A percentile compares a stretch with the other conserved stretches of the same genome.
These are phyloP conservation scores for Dromius quadrimaculatus DNA, from an alignment of 2,888 invertebrate genomes.

Conservation along the genomic window DNA sequence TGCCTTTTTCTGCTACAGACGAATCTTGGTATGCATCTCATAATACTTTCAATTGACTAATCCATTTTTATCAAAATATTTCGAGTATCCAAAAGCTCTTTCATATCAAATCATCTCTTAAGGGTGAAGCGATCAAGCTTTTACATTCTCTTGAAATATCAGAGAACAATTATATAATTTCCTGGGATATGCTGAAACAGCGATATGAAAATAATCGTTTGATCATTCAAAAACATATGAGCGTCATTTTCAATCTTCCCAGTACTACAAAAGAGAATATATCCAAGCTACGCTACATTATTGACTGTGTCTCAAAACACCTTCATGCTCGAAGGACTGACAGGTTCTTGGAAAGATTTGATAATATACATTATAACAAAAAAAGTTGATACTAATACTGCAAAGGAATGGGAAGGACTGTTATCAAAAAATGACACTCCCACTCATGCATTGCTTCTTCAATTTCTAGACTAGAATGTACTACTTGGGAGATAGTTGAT, in stretches of 20 bases:
- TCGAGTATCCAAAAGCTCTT: slow-evolving; percentile 53
- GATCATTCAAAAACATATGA: slow-evolving; percentile 56
- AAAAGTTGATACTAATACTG: slow-evolving; percentile 54
- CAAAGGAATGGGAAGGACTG: slow-evolving; percentile 55
- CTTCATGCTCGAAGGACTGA: slow-evolving; percentile 54
- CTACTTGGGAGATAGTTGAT: slow-evolving; percentile 53
- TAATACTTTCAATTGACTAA: slow-evolving; percentile 53
- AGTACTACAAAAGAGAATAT: slow-evolving; percentile 48
- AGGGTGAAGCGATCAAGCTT: slow-evolving; percentile 50
- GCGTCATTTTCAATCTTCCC: slow-evolving; percentile 54
- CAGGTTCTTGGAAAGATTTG: slow-evolving; percentile 56
- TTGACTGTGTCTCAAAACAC: slow-evolving; percentile 56
- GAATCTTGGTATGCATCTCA: slow-evolving; percentile 54
- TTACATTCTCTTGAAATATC: slow-evolving; percentile 50
- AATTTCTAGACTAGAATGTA: slow-evolving; percentile 54
- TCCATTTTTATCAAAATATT: slow-evolving; percentile 48
- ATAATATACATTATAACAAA: slow-evolving; percentile 55
- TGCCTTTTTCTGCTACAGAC: slow-evolving; percentile 35
- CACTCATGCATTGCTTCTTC: slow-evolving; percentile 47
- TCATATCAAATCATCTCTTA: slow-evolving; percentile 53
- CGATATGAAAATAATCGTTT: slow-evolving; percentile 56
- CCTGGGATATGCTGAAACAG: slow-evolving; percentile 51
- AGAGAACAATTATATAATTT: slow-evolving; percentile 41
- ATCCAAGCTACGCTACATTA: slow-evolving; percentile 52
- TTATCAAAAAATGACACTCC: slow-evolving; percentile 31